A percentile compares a stretch with the other conserved stretches of the same genome.
These are phyloP conservation scores for Pomacea maculata DNA, from an alignment of 1,140 invertebrate genomes.

Conservation along the genomic window DNA sequence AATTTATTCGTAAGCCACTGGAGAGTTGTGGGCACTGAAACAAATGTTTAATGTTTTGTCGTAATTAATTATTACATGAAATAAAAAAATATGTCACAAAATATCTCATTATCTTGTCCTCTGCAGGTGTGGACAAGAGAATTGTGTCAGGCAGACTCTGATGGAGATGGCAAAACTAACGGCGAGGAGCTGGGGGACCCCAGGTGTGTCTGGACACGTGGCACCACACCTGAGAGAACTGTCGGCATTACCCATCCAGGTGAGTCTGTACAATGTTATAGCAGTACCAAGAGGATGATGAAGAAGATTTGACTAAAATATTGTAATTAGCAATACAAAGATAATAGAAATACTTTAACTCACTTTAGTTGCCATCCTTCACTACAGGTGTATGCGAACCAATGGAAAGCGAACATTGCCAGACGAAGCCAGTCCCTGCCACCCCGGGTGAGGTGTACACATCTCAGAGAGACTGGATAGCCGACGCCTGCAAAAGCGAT, in stretches of 20 bases:
- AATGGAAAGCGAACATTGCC: constrained; percentile 20
- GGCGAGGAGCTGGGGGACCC: constrained; percentile 52
- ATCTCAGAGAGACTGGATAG: not conserved
- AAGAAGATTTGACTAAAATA: too few species aligned
- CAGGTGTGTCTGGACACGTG: constrained; percentile 39
- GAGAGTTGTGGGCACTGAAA: too few species aligned
- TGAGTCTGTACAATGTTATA: not conserved
- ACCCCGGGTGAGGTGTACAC: constrained; percentile 11
- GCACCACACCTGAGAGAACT: constrained; percentile 10
- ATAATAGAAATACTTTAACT: too few species aligned
- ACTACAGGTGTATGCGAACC: constrained; percentile 37
- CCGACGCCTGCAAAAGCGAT: not conserved
- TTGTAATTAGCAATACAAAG: too few species aligned
- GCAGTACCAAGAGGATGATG: too few species aligned
- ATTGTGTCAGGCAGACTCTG: constrained; percentile 42
- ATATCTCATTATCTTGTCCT: not conserved
- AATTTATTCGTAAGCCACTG: too few species aligned
- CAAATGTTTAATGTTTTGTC: too few species aligned
- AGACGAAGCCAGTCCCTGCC: not conserved
- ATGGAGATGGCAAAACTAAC: constrained; percentile 45
- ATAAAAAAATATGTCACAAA: too few species aligned
- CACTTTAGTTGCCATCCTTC: too few species aligned
- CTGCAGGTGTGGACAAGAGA: constrained; percentile 36
- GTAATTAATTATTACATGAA: too few species aligned
- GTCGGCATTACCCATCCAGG: constrained; percentile 42